These are phyloP conservation scores for Hesperia comma DNA, from an alignment of 2,888 invertebrate species.

Conservation along the genomic window DNA sequence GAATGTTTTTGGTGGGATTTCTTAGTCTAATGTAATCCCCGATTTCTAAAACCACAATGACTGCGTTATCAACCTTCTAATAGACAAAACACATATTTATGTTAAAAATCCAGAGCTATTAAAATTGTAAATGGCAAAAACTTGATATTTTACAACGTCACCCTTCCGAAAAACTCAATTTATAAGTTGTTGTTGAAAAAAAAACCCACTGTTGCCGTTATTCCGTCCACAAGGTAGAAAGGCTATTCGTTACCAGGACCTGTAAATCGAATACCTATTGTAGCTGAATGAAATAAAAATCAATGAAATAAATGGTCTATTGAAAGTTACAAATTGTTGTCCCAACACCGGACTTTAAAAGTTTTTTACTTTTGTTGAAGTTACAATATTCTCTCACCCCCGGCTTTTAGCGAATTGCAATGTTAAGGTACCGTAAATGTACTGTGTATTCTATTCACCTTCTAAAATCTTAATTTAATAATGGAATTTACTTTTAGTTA, in stretches of 20 bases:
- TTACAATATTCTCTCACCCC: not conserved
- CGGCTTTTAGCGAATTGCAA: conserved; percentile 19
- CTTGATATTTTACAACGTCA: too few species aligned
- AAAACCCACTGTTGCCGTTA: too few species aligned
- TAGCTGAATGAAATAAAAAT: conserved; percentile 9
- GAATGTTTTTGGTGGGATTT: too few species aligned
- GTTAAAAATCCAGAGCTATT: too few species aligned
- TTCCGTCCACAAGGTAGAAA: not conserved
- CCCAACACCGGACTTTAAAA: conserved; percentile 14
- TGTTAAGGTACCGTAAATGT: not conserved
- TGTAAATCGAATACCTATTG: not conserved
- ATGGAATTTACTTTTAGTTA: too few species aligned
- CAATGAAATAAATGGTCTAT: conserved; percentile 25
- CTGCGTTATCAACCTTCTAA: too few species aligned
- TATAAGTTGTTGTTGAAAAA: too few species aligned
- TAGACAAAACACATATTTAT: too few species aligned
- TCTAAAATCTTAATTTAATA: not conserved
- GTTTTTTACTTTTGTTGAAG: conserved; percentile 23
- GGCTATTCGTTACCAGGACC: not conserved
- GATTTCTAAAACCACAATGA: too few species aligned
- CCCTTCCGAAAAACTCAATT: too few species aligned
- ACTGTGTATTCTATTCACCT: not conserved
- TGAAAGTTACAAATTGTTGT: conserved; percentile 30
- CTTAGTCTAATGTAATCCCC: too few species aligned
- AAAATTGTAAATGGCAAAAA: too few species aligned